A percentile compares a stretch with the other conserved stretches of the same genome.
Conservation (phyloP, 2,797 vertebrate genomes). For the Molossus molossus region DNA sequence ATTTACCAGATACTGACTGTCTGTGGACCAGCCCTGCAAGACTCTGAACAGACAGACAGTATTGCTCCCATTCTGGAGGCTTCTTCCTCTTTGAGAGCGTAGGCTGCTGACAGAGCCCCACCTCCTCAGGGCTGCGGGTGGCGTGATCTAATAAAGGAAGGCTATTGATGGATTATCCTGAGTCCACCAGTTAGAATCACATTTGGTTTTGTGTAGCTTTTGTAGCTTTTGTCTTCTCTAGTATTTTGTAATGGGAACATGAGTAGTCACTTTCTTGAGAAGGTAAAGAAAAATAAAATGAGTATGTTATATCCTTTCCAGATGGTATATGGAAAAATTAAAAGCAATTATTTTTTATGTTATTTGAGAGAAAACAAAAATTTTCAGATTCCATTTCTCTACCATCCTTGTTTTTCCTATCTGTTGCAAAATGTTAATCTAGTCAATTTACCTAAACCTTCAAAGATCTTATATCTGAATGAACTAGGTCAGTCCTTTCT, state of each 20-base stretch:
- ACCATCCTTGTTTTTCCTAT: neutral
- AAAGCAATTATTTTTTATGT: slow-evolving; percentile 41
- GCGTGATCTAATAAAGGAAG: neutral
- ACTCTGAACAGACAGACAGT: neutral
- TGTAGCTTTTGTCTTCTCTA: slow-evolving; percentile 33
- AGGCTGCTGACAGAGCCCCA: neutral
- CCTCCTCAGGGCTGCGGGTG: neutral
- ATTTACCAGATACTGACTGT: neutral
- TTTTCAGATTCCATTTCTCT: neutral
- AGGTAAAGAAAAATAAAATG: slow-evolving; percentile 61
- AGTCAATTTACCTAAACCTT: neutral
- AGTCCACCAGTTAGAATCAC: slow-evolving; percentile 16
- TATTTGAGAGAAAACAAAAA: slow-evolving; percentile 7
- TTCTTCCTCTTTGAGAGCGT: neutral
- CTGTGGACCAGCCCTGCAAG: neutral
- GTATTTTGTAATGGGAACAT: neutral
- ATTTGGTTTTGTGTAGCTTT: slow-evolving; percentile 22
- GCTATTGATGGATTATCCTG: neutral
- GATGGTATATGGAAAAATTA: neutral
- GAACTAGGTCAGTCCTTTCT: slow-evolving; percentile 2
- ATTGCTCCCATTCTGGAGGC: neutral
- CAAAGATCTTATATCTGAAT: neutral
- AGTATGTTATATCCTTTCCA: neutral
- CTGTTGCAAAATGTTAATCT: slow-evolving; percentile 49
- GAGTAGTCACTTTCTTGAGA: neutral